Evolutionary conservation across 30 jellyfish, hydroid and myxozoan species (phyloP), one percentile per base, ranked within the genome.

Genomic region (Haliclystus octoradiatus): DNA sequence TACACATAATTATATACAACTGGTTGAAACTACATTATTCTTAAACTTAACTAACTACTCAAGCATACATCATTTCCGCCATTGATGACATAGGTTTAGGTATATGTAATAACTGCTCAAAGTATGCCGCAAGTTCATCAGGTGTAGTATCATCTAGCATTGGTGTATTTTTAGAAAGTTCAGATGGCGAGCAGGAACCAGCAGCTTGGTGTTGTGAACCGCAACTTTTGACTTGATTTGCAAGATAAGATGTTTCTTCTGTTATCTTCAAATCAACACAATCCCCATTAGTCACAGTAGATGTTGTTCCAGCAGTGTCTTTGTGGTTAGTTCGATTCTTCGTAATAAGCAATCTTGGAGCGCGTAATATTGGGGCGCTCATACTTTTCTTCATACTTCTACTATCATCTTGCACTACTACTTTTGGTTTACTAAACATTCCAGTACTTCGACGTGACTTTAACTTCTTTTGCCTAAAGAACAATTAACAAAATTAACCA

Each of bases 31-130:
- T n/a, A n/a, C n/a, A n/a, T n/a, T n/a, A n/a, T n/a, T n/a, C n/a
- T n/a, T n/a, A n/a, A n/a, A n/a, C n/a, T n/a, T n/a, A n/a, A n/a
- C n/a, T n/a, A n/a, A n/a, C n/a, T n/a, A n/a, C n/a, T 83, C 62
- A 85, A 4, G 95, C 94, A 79, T 88, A 88, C 97, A 88, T 88
- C 97, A 88, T 88, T 66, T 88, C 97, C 2, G 97, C 97, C 97
- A 88, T 88, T 3, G 86, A 74, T n/a, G 97, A 88, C 97, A 88
- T 88, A 25, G 97, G 97, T 62, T 81, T 88, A n/a, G 97, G 97
- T n/a, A 88, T 49, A 76, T 47, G 75, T 60, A 88, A 46, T 27
- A 76, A 64, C 61, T 88, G 93, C 33, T 81, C 97, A 71, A 88
- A 51, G 53, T 88, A 88, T 28, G 82, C 87, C 1, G 97, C 97